Percentiles rank a stretch among this genome's conserved stretches.
These are phyloP conservation scores for Cryptus viduatorius DNA, from an alignment of 2,888 invertebrate species.

Conservation along the genomic window DNA sequence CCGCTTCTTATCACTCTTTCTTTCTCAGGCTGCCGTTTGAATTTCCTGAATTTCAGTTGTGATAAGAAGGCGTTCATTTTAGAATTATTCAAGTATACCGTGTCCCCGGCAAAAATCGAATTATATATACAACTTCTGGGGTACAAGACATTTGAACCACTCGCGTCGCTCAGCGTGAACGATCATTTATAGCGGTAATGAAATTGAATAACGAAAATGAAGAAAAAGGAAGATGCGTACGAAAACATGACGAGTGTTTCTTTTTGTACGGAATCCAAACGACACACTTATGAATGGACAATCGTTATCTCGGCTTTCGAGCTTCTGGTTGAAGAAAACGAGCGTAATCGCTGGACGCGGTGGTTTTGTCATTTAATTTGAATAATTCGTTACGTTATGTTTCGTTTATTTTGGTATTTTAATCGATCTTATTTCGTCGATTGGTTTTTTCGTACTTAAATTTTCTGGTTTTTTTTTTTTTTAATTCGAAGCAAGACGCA, in stretches of 20 bases:
- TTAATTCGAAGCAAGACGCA: constrained; percentile 48
- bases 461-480: constrained; percentile 21
- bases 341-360: constrained; percentile 52
- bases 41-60: constrained; percentile 42
- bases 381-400: constrained; percentile 21
- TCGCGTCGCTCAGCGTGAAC: constrained; percentile 43
- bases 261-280: background rate
- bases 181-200: constrained; percentile 10
- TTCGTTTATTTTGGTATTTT: constrained; percentile 22
- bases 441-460: background rate
- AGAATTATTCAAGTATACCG: background rate
- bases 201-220: constrained; percentile 23
- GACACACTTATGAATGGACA: background rate
- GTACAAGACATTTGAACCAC: constrained; percentile 49
- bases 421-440: constrained; percentile 25
- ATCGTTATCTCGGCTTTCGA: background rate
- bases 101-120: constrained; percentile 15
- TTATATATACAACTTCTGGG: background rate
- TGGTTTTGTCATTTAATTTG: constrained; percentile 43
- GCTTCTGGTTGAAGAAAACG: background rate
- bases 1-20: constrained; percentile 20
- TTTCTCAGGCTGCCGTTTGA: constrained; percentile 18
- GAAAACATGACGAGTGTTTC: constrained; percentile 1
- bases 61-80: constrained; percentile 26
- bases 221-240: background rate